phyloP scores from a whole-genome alignment of 2,113 vertebrate species.

The Neolamprologus brichardi region DNA sequence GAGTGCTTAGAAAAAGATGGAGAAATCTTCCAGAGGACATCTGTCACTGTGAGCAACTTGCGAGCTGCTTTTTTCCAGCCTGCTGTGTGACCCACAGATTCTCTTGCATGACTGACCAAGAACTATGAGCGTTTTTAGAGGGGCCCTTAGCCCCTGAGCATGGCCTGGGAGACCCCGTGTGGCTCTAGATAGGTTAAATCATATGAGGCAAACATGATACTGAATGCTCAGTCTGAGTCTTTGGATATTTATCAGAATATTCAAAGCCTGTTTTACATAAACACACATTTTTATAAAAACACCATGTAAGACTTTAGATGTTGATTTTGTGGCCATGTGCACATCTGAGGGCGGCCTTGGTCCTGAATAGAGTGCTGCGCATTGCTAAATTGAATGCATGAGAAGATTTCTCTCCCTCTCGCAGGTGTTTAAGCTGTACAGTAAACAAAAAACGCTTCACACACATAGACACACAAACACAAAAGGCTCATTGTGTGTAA shows the following conservation, averaged over 20 bases:
- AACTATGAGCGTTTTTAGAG: slow-evolving; percentile 48
- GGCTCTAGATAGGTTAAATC: background rate
- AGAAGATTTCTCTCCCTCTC: slow-evolving; percentile 30
- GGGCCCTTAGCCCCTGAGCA: slow-evolving; percentile 23
- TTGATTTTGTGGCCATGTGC: background rate
- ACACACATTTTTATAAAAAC: background rate
- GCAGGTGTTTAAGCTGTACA: slow-evolving; percentile 61
- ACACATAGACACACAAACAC: slow-evolving; percentile 29
- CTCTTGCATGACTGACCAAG: slow-evolving; percentile 57
- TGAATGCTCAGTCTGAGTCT: background rate
- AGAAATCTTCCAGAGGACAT: slow-evolving; percentile 60
- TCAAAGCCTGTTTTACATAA: background rate
- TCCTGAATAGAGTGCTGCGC: background rate
- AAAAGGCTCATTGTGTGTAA: slow-evolving; percentile 64
- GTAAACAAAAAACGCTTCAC: slow-evolving; percentile 53
- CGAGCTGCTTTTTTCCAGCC: slow-evolving; percentile 54
- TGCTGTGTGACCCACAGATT: slow-evolving; percentile 44
- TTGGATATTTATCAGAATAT: background rate
- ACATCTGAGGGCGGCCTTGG: background rate
- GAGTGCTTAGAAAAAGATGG: background rate
- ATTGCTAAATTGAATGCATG: slow-evolving; percentile 18
- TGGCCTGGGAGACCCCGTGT: slow-evolving; percentile 28
- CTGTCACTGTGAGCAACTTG: slow-evolving; percentile 58
- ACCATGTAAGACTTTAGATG: background rate
- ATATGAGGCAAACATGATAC: background rate